Evolutionary conservation across 2,113 vertebrate species (phyloP), one percentile per base, ranked within the genome.

Genomic region (Ptilorrhoa leucosticta): DNA sequence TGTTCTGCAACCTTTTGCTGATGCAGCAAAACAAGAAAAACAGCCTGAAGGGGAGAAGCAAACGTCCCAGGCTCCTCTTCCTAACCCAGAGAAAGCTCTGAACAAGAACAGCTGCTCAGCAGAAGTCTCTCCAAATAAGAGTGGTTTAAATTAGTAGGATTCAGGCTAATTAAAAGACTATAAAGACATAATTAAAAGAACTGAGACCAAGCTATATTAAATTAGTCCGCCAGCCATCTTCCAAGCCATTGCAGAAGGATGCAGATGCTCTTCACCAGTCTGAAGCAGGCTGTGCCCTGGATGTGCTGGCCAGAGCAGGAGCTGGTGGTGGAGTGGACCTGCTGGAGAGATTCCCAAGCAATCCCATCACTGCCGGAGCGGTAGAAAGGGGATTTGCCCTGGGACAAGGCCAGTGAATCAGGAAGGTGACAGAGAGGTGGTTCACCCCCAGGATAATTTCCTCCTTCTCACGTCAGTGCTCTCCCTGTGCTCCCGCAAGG

Each of bases 171-270:
- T 97, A 97, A 97, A 97, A 97, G 94, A 73, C 94, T 83, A 95
- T 97, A 96, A 97, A 97, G 95, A 83, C 78, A 21, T 96, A 96
- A 97, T 97, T 94, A 96, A 96, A 97, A 96, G 94, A 96, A 94
- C 26, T 84, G 95, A 93, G 93, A 86, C 88, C 50, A 61, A 88
- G 60, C 47, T 70, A 90, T 94, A 97, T 78, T 92, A 87, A 97
- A 97, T 97, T 95, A 97, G 89, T 72, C 86, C 3, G 1, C 71
- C 90, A 91, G 80, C 85, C 66, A 37, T 83, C 94, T 96, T 95
- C 54, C 2, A 4, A 96, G 83, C 81, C 86, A 50, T 78, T 0
- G 21, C 56, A 68, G 88, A 48, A 90, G 39, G 78, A 73, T 64
- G 65, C 42, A 86, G 81, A 83, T n/a, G 35, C 51, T 26, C 69